Conservation (phyloP, 2,113 vertebrate genomes). For the Irena cyanogastra region DNA sequence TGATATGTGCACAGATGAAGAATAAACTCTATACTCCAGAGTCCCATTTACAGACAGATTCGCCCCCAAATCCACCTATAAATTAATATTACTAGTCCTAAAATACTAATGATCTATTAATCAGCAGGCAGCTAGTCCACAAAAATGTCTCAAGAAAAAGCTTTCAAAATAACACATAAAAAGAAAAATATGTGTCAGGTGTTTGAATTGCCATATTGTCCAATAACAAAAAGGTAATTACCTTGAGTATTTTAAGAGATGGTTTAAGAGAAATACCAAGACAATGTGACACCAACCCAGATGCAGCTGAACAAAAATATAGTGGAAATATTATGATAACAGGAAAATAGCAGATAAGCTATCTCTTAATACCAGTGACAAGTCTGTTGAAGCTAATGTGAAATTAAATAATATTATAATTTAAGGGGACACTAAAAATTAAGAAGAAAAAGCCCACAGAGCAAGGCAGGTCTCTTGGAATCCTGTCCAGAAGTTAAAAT, state of each 20-base stretch:
- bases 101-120: not conserved
- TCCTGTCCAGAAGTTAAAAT: not conserved
- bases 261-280: not conserved
- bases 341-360: not conserved
- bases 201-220: not conserved
- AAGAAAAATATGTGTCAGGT: not conserved
- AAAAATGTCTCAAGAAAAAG: not conserved
- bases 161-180: not conserved
- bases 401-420: not conserved
- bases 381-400: not conserved
- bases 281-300: not conserved
- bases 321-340: not conserved
- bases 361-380: not conserved
- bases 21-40: not conserved
- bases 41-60: not conserved
- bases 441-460: accelerated
- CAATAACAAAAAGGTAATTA: not conserved
- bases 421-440: not conserved
- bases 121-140: too few relatives aligned
- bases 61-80: not conserved
- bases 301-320: not conserved
- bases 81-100: not conserved
- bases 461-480: not conserved
- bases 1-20: not conserved
- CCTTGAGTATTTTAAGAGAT: not conserved